phyloP scores from a whole-genome alignment of 2,113 vertebrate species.

The Cnemophilus loriae region DNA sequence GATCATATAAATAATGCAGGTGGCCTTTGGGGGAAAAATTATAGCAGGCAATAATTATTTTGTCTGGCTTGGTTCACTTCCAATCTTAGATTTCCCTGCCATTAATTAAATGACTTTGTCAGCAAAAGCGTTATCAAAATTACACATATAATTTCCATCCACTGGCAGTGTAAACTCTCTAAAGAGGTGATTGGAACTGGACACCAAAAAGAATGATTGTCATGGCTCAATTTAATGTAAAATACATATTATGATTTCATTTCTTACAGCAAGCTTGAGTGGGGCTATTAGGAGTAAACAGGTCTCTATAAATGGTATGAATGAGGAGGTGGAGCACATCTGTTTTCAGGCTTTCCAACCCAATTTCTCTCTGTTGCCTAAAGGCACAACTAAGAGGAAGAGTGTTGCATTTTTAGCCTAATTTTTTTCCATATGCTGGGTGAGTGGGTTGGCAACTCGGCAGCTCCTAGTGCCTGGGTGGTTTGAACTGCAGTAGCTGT shows the following conservation, averaged over 20 bases:
- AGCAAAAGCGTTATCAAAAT: conserved; percentile 15
- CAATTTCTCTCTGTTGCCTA: neutral
- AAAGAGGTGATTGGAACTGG: neutral
- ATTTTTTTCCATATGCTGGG: neutral
- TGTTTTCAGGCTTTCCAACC: neutral
- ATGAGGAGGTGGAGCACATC: neutral
- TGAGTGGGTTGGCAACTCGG: neutral
- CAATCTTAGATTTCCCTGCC: conserved; percentile 30
- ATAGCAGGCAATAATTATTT: conserved; percentile 11
- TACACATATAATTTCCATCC: neutral
- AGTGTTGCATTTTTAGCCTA: neutral
- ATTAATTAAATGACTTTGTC: conserved; percentile 17
- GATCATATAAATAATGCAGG: neutral
- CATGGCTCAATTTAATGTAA: neutral
- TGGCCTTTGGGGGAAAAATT: neutral
- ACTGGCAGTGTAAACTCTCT: neutral
- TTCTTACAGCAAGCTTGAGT: neutral
- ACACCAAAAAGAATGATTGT: neutral
- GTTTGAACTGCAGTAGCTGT: neutral
- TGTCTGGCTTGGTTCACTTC: neutral
- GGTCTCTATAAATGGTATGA: neutral
- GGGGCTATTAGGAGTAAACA: neutral
- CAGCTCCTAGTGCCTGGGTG: neutral
- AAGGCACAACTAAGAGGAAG: neutral
- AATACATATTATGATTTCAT: neutral